These are phyloP conservation scores for Epicampocera succincta DNA, from an alignment of 2,888 invertebrate species.

Conservation along the genomic window DNA sequence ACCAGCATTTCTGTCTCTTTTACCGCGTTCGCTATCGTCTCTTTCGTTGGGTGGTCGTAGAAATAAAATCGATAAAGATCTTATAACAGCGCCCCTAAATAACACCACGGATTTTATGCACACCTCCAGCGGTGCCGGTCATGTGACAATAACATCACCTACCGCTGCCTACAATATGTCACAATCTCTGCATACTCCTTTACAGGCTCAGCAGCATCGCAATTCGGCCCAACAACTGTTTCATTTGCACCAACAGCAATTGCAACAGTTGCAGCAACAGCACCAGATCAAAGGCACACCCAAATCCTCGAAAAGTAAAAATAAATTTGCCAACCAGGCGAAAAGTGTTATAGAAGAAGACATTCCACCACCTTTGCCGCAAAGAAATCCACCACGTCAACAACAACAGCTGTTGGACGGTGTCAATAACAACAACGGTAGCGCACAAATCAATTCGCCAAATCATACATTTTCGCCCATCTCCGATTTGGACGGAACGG, in stretches of 20 bases:
- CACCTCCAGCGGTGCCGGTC: slow-evolving; percentile 67
- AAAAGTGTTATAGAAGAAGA: slow-evolving; percentile 77
- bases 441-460: slow-evolving; percentile 69
- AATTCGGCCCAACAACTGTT: slow-evolving; percentile 81
- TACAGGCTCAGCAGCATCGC: slow-evolving; percentile 73
- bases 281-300: slow-evolving; percentile 75
- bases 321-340: slow-evolving; percentile 77
- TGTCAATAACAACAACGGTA: slow-evolving; percentile 50
- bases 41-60: slow-evolving; percentile 81
- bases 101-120: slow-evolving; percentile 78
- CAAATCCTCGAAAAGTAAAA: slow-evolving; percentile 76
- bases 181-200: slow-evolving; percentile 81
- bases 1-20: slow-evolving; percentile 81
- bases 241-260: slow-evolving; percentile 75
- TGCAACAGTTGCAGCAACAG: slow-evolving; percentile 72
- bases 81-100: slow-evolving; percentile 78
- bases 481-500: slow-evolving; percentile 80
- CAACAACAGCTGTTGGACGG: slow-evolving; percentile 74
- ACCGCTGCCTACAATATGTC: slow-evolving; percentile 73
- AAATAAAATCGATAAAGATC: slow-evolving; percentile 81
- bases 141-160: slow-evolving; percentile 53
- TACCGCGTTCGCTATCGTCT: slow-evolving; percentile 82
- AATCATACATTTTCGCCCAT: slow-evolving; percentile 75
- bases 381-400: slow-evolving; percentile 82
- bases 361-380: slow-evolving; percentile 83